Evolutionary conservation across 1,140 invertebrate genomes (phyloP).

Genomic region (Calliopsis andreniformis): DNA sequence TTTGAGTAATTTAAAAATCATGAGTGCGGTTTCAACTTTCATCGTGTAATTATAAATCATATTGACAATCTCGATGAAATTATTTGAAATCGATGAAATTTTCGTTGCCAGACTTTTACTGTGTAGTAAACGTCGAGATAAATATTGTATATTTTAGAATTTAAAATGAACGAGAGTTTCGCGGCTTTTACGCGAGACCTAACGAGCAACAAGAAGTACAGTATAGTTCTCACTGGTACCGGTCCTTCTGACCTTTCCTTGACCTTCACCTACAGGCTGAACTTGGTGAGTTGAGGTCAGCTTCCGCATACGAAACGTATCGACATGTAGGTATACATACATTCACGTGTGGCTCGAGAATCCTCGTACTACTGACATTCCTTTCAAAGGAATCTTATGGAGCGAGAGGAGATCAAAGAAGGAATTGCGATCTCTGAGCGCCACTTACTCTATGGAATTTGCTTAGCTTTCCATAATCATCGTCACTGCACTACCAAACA

Average conservation of each 20-base stretch:
- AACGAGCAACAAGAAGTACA: neutral
- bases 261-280: constrained; percentile 54
- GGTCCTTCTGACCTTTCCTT: constrained; percentile 44
- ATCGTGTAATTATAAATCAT: neutral
- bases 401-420: constrained; percentile 20
- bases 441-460: neutral
- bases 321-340: neutral
- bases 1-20: too few species aligned
- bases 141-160: neutral
- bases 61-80: neutral
- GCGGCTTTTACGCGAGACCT: neutral
- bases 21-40: neutral
- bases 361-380: constrained; percentile 18
- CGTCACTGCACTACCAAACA: neutral
- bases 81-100: neutral
- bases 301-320: constrained; percentile 54
- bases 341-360: neutral
- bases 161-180: too few species aligned
- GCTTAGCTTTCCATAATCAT: neutral
- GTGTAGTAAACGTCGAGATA: neutral
- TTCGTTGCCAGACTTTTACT: neutral
- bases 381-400: constrained; percentile 10
- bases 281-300: neutral
- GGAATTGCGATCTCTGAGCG: constrained; percentile 7
- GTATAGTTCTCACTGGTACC: constrained; percentile 32